Evolutionary conservation across 1,140 invertebrate genomes (phyloP).

Genomic region (Cyclina sinensis): DNA sequence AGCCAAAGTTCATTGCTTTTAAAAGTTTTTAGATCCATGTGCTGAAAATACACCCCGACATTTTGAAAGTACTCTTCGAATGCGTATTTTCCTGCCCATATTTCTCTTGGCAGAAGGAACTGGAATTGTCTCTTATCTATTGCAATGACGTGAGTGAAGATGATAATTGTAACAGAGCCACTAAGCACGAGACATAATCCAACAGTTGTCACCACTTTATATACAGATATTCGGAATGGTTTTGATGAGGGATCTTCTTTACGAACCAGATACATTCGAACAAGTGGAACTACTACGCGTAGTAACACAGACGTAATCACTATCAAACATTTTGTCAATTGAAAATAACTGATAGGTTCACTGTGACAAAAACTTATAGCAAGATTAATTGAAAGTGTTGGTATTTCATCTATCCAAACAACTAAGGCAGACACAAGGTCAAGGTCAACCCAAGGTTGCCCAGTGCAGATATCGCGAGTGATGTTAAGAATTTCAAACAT

Average conservation of each 20-base stretch:
- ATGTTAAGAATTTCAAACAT: constrained; percentile 67
- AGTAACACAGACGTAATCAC: constrained; percentile 61
- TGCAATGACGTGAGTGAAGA: constrained; percentile 77
- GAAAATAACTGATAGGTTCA: constrained; percentile 71
- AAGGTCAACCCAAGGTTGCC: constrained; percentile 59
- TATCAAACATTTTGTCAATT: constrained; percentile 67
- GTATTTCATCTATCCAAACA: constrained; percentile 71
- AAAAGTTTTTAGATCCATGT: constrained; percentile 10
- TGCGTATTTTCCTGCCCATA: constrained; percentile 53
- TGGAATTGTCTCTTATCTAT: constrained; percentile 44
- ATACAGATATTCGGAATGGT: constrained; percentile 54
- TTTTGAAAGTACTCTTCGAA: constrained; percentile 66
- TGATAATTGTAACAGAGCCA: constrained; percentile 74
- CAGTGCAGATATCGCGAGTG: constrained; percentile 32
- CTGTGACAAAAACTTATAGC: constrained; percentile 71
- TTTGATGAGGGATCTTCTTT: constrained; percentile 17
- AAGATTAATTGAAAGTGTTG: constrained; percentile 66
- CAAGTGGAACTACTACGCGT: constrained; percentile 67
- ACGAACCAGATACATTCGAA: constrained; percentile 72
- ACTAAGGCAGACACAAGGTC: constrained; percentile 64
- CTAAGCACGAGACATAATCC: constrained; percentile 71
- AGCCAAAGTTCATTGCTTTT: constrained; percentile 36
- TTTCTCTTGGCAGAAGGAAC: constrained; percentile 56
- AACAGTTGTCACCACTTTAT: constrained; percentile 72
- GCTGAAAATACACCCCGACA: constrained; percentile 68